These are phyloP conservation scores for Temnopleurus reevesii DNA, from an alignment of 53 echinoderm and acorn worm species.

Conservation along the genomic window DNA sequence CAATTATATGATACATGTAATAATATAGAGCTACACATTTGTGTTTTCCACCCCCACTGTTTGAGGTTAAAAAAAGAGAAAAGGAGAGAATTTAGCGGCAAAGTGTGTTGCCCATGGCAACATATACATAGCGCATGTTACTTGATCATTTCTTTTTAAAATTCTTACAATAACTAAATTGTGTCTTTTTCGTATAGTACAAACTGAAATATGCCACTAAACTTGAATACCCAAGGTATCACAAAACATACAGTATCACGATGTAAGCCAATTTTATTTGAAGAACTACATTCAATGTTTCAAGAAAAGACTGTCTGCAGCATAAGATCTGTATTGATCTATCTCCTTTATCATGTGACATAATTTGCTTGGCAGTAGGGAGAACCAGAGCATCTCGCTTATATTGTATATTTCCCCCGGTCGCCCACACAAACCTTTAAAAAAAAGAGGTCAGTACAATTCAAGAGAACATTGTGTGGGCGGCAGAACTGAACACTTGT, in stretches of 20 bases:
- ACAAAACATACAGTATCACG: background rate
- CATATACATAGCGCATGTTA: background rate
- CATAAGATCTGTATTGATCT: background rate
- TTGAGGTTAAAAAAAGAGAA: too few relatives aligned
- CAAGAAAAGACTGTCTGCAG: background rate
- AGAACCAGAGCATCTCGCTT: background rate
- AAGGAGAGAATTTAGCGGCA: too few relatives aligned
- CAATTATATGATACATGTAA: too few relatives aligned
- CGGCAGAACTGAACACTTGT: too few relatives aligned
- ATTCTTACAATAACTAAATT: background rate
- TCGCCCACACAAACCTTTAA: background rate
- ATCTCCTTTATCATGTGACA: background rate
- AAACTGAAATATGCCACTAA: too few relatives aligned
- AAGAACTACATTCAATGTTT: background rate
- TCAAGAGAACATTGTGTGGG: too few relatives aligned
- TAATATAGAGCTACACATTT: too few relatives aligned
- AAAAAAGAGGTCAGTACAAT: background rate
- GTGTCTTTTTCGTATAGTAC: background rate
- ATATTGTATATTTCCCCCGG: background rate
- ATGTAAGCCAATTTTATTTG: background rate
- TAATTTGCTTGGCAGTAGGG: background rate
- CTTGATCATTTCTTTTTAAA: background rate
- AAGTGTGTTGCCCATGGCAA: too few relatives aligned
- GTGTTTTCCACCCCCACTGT: too few relatives aligned
- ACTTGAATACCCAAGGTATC: too few relatives aligned